phyloP scores from a whole-genome alignment of 2,113 vertebrate genomes.

The Candoia aspera region DNA sequence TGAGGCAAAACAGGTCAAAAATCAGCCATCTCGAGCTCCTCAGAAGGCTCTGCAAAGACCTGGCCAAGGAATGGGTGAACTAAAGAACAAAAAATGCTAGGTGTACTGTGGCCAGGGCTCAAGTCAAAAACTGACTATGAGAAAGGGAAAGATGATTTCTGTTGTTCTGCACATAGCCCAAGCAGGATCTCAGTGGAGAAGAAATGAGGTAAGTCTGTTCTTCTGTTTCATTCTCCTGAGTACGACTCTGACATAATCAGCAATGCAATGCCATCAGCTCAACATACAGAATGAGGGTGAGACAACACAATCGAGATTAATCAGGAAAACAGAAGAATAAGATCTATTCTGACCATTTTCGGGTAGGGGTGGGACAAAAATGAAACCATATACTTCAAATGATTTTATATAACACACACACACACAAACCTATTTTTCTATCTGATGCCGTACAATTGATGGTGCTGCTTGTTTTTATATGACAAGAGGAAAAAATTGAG shows the following conservation, averaged over 20 bases:
- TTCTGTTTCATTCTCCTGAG: slow-evolving; percentile 24
- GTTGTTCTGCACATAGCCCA: slow-evolving; percentile 8
- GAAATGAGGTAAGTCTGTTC: slow-evolving; percentile 45
- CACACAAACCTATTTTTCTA: slow-evolving; percentile 8
- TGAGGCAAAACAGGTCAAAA: not conserved
- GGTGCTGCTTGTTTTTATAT: not conserved
- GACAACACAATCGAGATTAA: not conserved
- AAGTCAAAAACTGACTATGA: not conserved
- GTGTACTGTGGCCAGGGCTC: not conserved
- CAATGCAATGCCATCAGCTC: slow-evolving; percentile 21
- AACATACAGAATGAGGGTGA: not conserved
- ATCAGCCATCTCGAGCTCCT: not conserved
- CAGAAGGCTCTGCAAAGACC: not conserved
- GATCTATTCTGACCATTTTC: slow-evolving; percentile 42
- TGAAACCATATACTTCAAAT: not conserved
- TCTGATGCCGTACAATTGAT: not conserved
- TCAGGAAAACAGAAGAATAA: not conserved
- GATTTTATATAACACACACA: not conserved
- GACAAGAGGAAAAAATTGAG: slow-evolving; percentile 11
- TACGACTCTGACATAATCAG: slow-evolving; percentile 40
- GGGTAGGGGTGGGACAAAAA: slow-evolving; percentile 30
- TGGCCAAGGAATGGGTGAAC: not conserved
- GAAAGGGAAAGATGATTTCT: slow-evolving; percentile 16
- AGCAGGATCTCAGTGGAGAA: slow-evolving; percentile 23
- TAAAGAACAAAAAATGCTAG: not conserved